Base-by-base conservation (phyloP, 2,888 invertebrate genomes). In the Caenorhabditis imperialis region DNA sequence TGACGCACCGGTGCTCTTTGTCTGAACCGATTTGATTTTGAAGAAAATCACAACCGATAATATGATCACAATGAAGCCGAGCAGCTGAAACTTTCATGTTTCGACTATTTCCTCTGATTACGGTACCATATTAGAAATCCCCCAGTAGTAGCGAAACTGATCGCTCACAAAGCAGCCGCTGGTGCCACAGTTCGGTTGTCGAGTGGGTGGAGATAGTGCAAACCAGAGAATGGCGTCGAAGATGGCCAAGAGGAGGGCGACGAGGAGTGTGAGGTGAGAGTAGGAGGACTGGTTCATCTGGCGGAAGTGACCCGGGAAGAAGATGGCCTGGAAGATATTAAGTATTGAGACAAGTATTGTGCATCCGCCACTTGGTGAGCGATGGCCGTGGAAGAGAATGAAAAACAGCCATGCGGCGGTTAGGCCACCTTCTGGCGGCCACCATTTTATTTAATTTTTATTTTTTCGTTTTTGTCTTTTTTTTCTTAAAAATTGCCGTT, bases 161-260 rank as follows among this genome's bases (percentile, higher is more conserved):
- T 72, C 58, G 20, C 63, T 53, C n/a, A 72, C 71, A 53, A 72
- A 72, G 8, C 71, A 72, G 0, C 71, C 71, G 33, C 62, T 72
- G 1, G 71, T 57, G 22, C 51, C 71, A 27, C 71, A 72, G 23
- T 57, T 51, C 14, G 62, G 63, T 48, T 40, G 38, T 12, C 51
- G 44, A 1, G 25, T 37, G 3, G 54, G 45, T n/a, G 62, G 57
- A 7, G 63, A 63, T 0, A 72, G 23, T 1, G 45, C 25, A 14
- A 72, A 72, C 57, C 40, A 55, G 1, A 72, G 33, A 10, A n/a
- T 8, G 3, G 54, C 58, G 18, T 72, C 71, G 10, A 72, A 58
- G 2, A 48, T 1, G 8, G 33, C 71, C 0, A 53, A 16, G 2
- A 16, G 18, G 3, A 63, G 8, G 20, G 50, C 71, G 25, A 53